Evolutionary conservation across 1,140 invertebrate genomes (phyloP), one percentile per base, ranked within the genome.

Genomic region (Theocolax elegans): DNA sequence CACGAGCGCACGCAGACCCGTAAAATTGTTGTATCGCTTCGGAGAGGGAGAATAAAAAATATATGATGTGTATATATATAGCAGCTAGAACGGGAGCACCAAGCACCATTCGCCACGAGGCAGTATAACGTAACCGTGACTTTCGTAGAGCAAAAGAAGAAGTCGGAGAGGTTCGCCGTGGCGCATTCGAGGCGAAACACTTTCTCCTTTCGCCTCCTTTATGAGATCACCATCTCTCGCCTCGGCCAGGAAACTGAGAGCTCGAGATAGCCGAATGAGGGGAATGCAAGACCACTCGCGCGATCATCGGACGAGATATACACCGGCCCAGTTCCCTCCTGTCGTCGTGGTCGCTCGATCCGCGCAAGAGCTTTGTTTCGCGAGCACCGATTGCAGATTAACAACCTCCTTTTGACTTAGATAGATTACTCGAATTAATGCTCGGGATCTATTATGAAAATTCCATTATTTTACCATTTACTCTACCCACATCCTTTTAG

Each of bases 141-240:
- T 78, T 78, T 80, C 76, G 69, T 80, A 54, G 69, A 77, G 72
- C 46, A 54, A 74, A 74, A 74, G 75, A 79, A 67, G 63, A 48
- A 72, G 48, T 71, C 65, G 19, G 48, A 42, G 62, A 64, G 48
- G 62, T 48, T 44, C 42, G 27, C 38, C 19, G 17, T 21, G 42
- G n/a, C 42, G 17, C 17, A 59, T 15, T 58, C 3, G 21, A 42
- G 9, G 53, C 71, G 73, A 76, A 83, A 81, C 72, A 81, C 83
- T 86, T 85, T 85, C 85, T 80, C 85, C 82, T 85, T 84, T 84
- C 79, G 74, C 79, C 72, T 80, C 23, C 54, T 58, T 65, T 59
- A 44, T 70, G 78, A 83, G 83, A 85, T 84, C 78, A 80, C 74
- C 77, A 78, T 82, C 79, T 75, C 62, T 58, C 19, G n/a, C n/a